Conservation (phyloP, 2,113 vertebrate species). For the Megaceryle torquata region DNA sequence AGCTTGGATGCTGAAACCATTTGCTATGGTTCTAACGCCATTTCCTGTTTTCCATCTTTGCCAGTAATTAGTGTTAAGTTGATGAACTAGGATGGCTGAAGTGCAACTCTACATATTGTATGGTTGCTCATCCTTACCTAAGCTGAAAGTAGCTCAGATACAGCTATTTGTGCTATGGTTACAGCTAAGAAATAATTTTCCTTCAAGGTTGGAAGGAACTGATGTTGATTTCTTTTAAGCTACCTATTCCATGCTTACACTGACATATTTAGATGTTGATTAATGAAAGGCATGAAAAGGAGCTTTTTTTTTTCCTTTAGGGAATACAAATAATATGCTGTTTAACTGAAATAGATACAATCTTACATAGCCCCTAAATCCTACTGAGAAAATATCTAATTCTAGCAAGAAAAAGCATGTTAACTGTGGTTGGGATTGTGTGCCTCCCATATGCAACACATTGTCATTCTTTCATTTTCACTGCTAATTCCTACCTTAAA, state of each 20-base stretch:
- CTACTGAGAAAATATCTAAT: background rate
- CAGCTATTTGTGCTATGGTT: background rate
- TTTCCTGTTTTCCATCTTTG: background rate
- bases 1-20: background rate
- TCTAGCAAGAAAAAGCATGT: background rate
- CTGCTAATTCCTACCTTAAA: background rate
- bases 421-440: background rate
- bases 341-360: background rate
- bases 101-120: background rate
- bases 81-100: background rate
- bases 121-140: background rate
- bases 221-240: background rate
- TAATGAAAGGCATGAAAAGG: background rate
- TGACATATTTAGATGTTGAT: background rate
- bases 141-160: background rate
- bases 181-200: background rate
- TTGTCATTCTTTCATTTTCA: background rate
- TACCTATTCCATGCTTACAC: background rate
- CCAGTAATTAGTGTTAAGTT: background rate
- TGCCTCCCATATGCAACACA: background rate
- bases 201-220: background rate
- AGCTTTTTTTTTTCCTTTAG: background rate
- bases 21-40: background rate
- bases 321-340: background rate
- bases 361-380: background rate